phyloP scores from a whole-genome alignment of 2,113 vertebrate species.

The Nipponia nippon region DNA sequence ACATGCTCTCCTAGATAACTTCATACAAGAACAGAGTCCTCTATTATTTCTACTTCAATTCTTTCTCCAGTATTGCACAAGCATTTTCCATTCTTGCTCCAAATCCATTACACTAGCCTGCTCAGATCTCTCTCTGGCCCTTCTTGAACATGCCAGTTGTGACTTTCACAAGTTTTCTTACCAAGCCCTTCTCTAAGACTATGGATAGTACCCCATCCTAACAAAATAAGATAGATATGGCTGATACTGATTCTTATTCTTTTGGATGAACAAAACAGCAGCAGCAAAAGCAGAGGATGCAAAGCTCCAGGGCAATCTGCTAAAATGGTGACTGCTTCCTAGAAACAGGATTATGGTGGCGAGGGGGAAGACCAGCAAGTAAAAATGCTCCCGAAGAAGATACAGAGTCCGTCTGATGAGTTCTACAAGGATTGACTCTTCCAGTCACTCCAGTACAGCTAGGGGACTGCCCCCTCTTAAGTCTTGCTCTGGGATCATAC shows the following conservation, averaged over 20 bases:
- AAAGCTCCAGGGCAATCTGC: background rate
- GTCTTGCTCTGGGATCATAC: accelerated
- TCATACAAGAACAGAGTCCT: background rate
- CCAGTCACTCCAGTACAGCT: background rate
- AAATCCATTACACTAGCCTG: background rate
- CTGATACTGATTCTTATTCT: background rate
- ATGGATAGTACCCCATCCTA: background rate
- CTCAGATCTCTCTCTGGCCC: background rate
- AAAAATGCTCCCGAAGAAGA: background rate
- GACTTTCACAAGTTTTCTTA: background rate
- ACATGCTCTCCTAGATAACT: background rate
- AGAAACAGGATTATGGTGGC: background rate
- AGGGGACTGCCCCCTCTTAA: background rate
- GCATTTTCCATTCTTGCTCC: background rate
- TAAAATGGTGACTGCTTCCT: background rate
- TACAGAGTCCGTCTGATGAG: accelerated
- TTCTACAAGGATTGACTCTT: background rate
- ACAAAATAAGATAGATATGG: background rate
- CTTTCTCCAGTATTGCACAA: background rate
- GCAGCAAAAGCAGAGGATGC: background rate
- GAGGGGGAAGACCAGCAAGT: background rate
- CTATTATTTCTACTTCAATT: background rate
- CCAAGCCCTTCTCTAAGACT: background rate
- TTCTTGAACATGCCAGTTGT: background rate
- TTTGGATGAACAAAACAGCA: background rate